A percentile compares a stretch with the other conserved stretches of the same genome.
These are phyloP conservation scores for Antennarius striatus DNA, from an alignment of 2,113 vertebrate genomes.

Conservation along the genomic window DNA sequence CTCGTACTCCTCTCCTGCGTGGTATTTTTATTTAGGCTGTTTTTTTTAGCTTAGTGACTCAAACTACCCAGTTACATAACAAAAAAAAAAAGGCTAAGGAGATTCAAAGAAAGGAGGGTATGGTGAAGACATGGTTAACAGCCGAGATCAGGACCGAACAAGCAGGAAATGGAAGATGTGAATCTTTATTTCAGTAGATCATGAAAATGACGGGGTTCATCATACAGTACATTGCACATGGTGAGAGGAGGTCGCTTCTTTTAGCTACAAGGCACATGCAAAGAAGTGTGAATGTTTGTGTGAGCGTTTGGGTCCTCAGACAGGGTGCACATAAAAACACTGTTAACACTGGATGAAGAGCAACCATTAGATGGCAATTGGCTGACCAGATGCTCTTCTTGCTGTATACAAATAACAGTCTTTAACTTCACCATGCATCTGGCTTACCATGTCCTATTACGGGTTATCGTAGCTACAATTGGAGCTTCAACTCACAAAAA, in stretches of 20 bases:
- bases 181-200: constrained; percentile 37
- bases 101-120: constrained; percentile 11
- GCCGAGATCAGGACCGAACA: constrained; percentile 6
- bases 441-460: constrained; percentile 29
- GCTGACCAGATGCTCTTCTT: constrained; percentile 66
- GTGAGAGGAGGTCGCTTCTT: constrained; percentile 20
- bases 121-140: constrained; percentile 19
- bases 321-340: constrained; percentile 44
- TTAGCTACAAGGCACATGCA: constrained; percentile 30
- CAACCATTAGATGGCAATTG: constrained; percentile 63
- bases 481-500: constrained; percentile 19
- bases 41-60: constrained; percentile 55
- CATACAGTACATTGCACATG: constrained; percentile 43
- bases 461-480: constrained; percentile 28
- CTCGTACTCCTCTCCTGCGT: constrained; percentile 33
- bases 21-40: constrained; percentile 63
- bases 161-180: constrained; percentile 26
- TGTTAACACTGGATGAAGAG: constrained; percentile 64
- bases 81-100: constrained; percentile 29
- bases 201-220: constrained; percentile 41
- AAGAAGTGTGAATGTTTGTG: constrained; percentile 23
- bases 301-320: constrained; percentile 16
- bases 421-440: constrained; percentile 53
- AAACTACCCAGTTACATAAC: constrained; percentile 64
- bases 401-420: constrained; percentile 64